A percentile compares a stretch with the other conserved stretches of the same genome.
Conservation (phyloP, 1,140 invertebrate genomes). For the Pseudomyrmex concolor region DNA sequence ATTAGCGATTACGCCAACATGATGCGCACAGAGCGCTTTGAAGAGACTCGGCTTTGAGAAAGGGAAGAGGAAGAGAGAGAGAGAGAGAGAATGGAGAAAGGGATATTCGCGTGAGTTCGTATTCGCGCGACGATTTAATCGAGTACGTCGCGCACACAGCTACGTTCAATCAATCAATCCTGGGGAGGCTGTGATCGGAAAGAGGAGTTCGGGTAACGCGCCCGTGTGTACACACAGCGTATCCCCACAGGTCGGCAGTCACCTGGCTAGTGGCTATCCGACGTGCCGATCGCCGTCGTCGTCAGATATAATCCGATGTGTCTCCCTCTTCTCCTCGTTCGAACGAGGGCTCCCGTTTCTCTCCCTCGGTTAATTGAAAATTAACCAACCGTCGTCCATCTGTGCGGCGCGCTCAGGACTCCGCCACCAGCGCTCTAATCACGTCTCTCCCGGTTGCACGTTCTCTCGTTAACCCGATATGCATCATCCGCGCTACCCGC, state of each 20-base stretch:
- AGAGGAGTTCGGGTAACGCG: slow-evolving; percentile 45
- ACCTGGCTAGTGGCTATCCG: slow-evolving; percentile 69
- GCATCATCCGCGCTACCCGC: slow-evolving; percentile 50
- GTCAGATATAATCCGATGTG: slow-evolving; percentile 68
- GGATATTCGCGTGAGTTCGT: slow-evolving; percentile 9
- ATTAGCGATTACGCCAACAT: slow-evolving; percentile 53
- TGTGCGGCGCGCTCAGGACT: slow-evolving; percentile 64
- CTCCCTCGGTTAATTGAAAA: slow-evolving; percentile 79
- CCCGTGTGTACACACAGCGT: slow-evolving; percentile 34
- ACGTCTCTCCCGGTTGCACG: slow-evolving; percentile 62
- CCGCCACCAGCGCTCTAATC: slow-evolving; percentile 71
- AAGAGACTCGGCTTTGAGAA: slow-evolving; percentile 24
- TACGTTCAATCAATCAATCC: slow-evolving; percentile 69
- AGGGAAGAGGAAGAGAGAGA: slow-evolving; percentile 1
- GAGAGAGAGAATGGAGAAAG: background rate
- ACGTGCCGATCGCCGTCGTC: slow-evolving; percentile 67
- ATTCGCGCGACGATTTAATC: slow-evolving; percentile 70
- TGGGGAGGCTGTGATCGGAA: slow-evolving; percentile 44
- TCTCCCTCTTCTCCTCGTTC: slow-evolving; percentile 50
- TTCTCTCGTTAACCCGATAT: slow-evolving; percentile 67
- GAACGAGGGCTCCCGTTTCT: slow-evolving; percentile 42
- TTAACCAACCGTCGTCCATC: slow-evolving; percentile 79
- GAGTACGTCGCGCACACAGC: slow-evolving; percentile 55
- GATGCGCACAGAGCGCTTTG: slow-evolving; percentile 44
- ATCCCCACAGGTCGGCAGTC: slow-evolving; percentile 69